Conservation (phyloP, 1,140 invertebrate species). For the Phymastichus coffea region DNA sequence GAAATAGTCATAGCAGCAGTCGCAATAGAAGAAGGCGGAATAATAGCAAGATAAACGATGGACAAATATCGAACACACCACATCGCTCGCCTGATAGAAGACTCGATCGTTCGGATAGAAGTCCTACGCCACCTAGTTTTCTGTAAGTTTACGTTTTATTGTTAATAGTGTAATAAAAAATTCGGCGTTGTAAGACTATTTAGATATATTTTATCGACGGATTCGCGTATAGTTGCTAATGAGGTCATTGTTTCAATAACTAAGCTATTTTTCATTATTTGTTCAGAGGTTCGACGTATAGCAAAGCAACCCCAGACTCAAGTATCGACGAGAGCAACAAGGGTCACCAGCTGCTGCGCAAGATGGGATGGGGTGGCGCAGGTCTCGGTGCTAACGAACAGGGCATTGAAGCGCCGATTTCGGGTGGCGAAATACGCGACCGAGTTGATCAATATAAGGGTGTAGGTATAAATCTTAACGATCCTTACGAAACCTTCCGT, state of each 20-base stretch:
- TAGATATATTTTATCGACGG: not conserved
- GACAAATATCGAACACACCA: not conserved
- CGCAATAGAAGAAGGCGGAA: slow-evolving; percentile 50
- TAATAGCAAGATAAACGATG: slow-evolving; percentile 49
- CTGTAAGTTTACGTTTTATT: slow-evolving; percentile 58
- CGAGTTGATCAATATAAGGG: slow-evolving; percentile 90
- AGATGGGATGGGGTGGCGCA: slow-evolving; percentile 93
- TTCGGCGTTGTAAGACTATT: not conserved
- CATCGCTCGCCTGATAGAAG: slow-evolving; percentile 48
- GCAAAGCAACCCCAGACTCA: slow-evolving; percentile 58
- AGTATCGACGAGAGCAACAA: slow-evolving; percentile 84
- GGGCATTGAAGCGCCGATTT: slow-evolving; percentile 92
- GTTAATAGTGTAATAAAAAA: not conserved
- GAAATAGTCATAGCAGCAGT: slow-evolving; percentile 40
- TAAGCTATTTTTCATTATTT: slow-evolving; percentile 22
- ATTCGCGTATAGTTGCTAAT: too few relatives aligned
- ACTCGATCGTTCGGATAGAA: slow-evolving; percentile 58
- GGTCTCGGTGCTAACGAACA: slow-evolving; percentile 91
- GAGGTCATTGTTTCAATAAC: too few relatives aligned
- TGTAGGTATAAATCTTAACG: slow-evolving; percentile 85
- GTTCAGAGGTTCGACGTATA: slow-evolving; percentile 53
- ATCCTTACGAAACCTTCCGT: slow-evolving; percentile 95
- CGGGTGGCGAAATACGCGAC: slow-evolving; percentile 89
- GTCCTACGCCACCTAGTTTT: slow-evolving; percentile 79
- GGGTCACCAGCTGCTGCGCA: slow-evolving; percentile 91